Evolutionary conservation across 2,888 invertebrate species (phyloP), one percentile per base, ranked within the genome.

Genomic region (Ectropis crepuscularia): DNA sequence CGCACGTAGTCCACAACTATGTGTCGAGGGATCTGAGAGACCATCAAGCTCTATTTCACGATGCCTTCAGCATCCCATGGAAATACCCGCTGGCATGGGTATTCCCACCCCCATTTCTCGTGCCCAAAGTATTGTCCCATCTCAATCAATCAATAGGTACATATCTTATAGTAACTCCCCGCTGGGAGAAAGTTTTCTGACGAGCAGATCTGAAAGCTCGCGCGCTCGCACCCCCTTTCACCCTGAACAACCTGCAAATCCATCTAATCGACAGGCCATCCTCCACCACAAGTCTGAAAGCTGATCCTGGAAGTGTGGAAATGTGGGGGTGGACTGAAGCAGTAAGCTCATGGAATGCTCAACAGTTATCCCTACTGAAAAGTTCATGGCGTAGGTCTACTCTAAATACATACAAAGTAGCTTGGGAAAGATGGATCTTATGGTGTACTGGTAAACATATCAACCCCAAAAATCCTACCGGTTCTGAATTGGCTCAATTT

Each of bases 1-100:
- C 46, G 4, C 46, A 46, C 9, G 46, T 46, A 28, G 46, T 46
- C 5, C 8, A 46, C 46, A 46, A 46, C 28, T 46, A 46, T 46
- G 46, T 46, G 9, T 46, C 46, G 9, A 1, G 47, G 9, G 47
- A 47, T 47, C 28, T 47, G 28, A 28, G 9, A 6, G 47, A 47
- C 9, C 47, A 10, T 9, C 28, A 47, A 47, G 47, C 28, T 6
- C 16, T 47, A 47, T 47, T 47, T 0, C 28, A 47, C 47, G 47
- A 47, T 6, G 47, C 47, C 9, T 47, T 47, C 47, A 28, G 47
- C 11, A 47, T 47, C 28, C 47, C 47, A 47, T 47, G 28, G 47
- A 47, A 47, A 16, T 47, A 47, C 28, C 47, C 47, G 9, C 28
- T 47, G 28, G 47, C 47, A 9, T 47, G 47, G 47, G 47, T 47